These are phyloP conservation scores for Intellagama lesueurii DNA, from an alignment of 2,797 vertebrate genomes.

Conservation along the genomic window DNA sequence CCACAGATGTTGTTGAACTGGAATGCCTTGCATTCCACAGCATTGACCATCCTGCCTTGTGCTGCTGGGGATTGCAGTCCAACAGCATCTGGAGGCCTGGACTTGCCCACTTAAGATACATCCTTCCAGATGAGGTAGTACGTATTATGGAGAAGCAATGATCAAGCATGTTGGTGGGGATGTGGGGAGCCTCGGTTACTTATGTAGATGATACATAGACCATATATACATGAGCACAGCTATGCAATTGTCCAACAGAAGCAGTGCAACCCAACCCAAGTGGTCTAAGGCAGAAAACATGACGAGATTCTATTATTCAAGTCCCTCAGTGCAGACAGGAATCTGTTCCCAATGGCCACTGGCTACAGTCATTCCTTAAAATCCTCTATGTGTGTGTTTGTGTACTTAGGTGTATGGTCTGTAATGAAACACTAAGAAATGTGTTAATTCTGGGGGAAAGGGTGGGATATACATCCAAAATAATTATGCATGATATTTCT, in stretches of 20 bases:
- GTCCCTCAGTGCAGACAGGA: not conserved
- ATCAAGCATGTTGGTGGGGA: not conserved
- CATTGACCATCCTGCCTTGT: too few species aligned
- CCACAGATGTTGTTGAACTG: not conserved
- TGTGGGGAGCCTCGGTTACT: not conserved
- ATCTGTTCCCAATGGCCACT: not conserved
- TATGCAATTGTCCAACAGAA: not conserved
- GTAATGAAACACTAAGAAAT: not conserved
- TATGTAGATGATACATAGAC: not conserved
- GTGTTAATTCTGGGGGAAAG: not conserved
- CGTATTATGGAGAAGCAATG: not conserved
- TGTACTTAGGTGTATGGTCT: too few species aligned
- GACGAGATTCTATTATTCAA: not conserved
- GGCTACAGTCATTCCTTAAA: not conserved
- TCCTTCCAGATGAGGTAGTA: not conserved
- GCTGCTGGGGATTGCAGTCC: too few species aligned
- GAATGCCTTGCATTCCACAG: not conserved
- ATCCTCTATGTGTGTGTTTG: not conserved
- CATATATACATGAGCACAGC: not conserved
- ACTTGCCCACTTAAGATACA: not conserved
- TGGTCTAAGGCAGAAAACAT: not conserved
- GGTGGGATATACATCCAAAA: not conserved
- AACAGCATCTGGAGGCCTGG: not conserved
- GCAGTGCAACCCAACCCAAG: not conserved
- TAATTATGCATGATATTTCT: too few species aligned